phyloP scores from a whole-genome alignment of 2,888 invertebrate genomes.

The Uropetala carovei region DNA sequence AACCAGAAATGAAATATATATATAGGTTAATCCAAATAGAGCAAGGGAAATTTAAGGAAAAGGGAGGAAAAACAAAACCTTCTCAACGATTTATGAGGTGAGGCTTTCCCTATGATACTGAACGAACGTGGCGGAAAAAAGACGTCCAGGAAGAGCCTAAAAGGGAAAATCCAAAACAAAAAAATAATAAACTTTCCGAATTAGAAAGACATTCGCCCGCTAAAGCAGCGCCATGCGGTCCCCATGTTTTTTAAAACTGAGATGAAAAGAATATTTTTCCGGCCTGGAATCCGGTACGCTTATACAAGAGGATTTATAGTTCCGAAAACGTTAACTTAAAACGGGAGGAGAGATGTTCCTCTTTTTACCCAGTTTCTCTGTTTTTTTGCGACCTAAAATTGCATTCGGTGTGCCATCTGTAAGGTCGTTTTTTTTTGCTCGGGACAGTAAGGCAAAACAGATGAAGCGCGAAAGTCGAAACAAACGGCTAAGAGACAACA shows the following conservation, averaged over 20 bases:
- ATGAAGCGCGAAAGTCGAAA: neutral
- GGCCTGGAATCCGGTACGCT: neutral
- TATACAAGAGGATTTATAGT: slow-evolving; percentile 2
- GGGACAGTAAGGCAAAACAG: neutral
- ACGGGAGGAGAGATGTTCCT: neutral
- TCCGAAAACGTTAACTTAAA: neutral
- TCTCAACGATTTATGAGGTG: neutral
- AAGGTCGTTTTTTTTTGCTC: too few relatives aligned
- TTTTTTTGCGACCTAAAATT: too few relatives aligned
- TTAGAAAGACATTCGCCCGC: neutral
- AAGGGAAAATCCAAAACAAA: neutral
- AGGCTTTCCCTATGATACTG: neutral
- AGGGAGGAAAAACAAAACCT: too few relatives aligned
- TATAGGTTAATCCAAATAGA: too few relatives aligned
- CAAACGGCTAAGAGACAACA: neutral
- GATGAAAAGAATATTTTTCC: neutral
- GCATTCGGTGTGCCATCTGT: too few relatives aligned
- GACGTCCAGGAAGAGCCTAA: neutral
- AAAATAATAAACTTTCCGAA: neutral
- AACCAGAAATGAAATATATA: too few relatives aligned
- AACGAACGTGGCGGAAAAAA: neutral
- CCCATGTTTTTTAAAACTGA: neutral
- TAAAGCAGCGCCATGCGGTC: neutral
- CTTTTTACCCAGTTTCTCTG: neutral
- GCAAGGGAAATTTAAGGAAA: too few relatives aligned